These are phyloP conservation scores for Ibidorhyncha struthersii DNA, from an alignment of 2,113 vertebrate species.

Conservation along the genomic window DNA sequence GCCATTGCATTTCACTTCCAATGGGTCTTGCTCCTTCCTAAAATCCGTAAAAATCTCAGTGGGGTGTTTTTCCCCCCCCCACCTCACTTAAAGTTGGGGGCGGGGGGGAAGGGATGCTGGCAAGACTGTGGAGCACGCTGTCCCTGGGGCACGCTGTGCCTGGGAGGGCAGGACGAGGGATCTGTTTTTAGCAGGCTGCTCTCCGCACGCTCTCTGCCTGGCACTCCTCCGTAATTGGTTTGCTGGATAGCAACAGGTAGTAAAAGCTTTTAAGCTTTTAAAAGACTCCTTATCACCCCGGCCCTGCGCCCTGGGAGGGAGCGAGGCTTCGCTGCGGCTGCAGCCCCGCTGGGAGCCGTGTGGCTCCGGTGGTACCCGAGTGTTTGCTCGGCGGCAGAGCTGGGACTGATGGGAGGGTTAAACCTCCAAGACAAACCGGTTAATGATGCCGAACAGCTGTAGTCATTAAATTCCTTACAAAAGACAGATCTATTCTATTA, in stretches of 20 bases:
- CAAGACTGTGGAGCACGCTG: fast-evolving
- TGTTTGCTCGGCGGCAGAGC: not conserved
- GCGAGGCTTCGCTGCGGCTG: fast-evolving
- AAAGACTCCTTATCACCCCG: not conserved
- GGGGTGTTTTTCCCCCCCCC: too few relatives aligned
- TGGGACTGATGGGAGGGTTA: not conserved
- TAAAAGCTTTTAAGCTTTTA: not conserved
- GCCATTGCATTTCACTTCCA: not conserved
- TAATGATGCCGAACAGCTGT: not conserved
- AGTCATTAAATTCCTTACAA: not conserved
- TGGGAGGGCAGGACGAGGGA: not conserved
- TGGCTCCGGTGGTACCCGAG: fast-evolving
- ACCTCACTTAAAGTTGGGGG: too few relatives aligned
- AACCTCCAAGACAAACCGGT: not conserved
- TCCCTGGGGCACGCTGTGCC: not conserved
- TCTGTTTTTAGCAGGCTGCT: not conserved
- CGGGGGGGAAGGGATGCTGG: not conserved
- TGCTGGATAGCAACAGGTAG: not conserved
- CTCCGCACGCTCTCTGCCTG: not conserved
- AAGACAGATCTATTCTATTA: not conserved
- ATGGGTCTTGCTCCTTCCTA: not conserved
- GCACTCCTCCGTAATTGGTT: not conserved
- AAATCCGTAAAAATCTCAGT: not conserved
- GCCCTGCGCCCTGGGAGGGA: not conserved
- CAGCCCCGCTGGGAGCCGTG: not conserved